Percentiles rank a stretch among this genome's conserved stretches.
These are phyloP conservation scores for Leistus spinibarbis DNA, from an alignment of 2,888 invertebrate genomes.

Conservation along the genomic window DNA sequence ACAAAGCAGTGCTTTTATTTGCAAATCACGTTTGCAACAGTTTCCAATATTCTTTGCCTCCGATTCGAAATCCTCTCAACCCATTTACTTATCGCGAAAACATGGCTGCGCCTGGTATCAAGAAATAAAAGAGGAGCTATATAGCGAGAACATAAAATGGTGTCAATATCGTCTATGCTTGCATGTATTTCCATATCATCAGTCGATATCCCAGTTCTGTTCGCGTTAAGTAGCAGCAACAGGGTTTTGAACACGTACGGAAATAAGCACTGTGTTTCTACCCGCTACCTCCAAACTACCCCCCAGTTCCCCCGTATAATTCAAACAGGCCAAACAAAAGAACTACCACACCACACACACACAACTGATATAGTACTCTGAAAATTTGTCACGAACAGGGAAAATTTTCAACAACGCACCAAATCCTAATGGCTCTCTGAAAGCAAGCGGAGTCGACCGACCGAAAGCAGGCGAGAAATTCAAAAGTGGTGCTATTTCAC, in stretches of 20 bases:
- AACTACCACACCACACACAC: neutral
- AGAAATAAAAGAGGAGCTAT: neutral
- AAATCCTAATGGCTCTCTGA: slow-evolving; percentile 4
- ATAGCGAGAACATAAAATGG: too few relatives aligned
- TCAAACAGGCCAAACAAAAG: neutral
- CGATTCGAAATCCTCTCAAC: neutral
- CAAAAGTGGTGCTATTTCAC: neutral
- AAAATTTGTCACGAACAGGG: slow-evolving; percentile 8
- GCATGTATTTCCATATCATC: neutral
- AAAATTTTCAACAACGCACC: slow-evolving; percentile 7
- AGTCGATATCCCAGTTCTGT: neutral
- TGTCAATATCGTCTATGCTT: neutral
- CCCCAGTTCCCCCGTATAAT: neutral
- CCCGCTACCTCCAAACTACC: neutral
- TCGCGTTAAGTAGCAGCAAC: neutral
- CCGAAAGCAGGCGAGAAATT: neutral
- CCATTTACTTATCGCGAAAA: neutral
- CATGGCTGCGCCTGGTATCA: neutral
- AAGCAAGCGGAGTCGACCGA: neutral
- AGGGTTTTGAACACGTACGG: neutral
- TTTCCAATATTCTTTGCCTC: neutral
- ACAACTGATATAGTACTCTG: slow-evolving; percentile 4
- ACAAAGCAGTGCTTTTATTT: neutral
- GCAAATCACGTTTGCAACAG: neutral
- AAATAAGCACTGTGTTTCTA: neutral